Evolutionary conservation across 2,797 vertebrate genomes (phyloP).

Genomic region (Sparus aurata): DNA sequence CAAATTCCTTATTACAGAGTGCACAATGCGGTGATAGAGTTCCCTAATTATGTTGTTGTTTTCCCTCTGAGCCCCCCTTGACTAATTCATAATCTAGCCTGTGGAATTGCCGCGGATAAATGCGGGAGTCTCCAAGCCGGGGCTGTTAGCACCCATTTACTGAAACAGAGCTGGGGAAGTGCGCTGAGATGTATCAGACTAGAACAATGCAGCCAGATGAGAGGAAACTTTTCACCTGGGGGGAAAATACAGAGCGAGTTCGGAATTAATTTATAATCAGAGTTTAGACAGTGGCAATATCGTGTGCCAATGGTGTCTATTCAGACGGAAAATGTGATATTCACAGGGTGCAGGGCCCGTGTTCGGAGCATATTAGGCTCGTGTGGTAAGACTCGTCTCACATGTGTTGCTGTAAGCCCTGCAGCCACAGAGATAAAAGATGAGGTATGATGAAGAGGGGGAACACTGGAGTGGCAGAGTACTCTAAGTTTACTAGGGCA

Average conservation of each 20-base stretch:
- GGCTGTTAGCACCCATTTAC: slow-evolving; percentile 47
- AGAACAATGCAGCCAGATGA: slow-evolving; percentile 28
- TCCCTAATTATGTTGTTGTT: slow-evolving; percentile 76
- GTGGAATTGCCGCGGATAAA: slow-evolving; percentile 61
- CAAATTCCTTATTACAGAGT: slow-evolving; percentile 49
- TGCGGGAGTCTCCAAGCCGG: slow-evolving; percentile 46
- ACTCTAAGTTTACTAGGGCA: slow-evolving; percentile 22
- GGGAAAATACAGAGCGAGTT: slow-evolving; percentile 29
- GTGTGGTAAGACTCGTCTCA: slow-evolving; percentile 21
- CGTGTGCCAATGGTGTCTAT: slow-evolving; percentile 7
- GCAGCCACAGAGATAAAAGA: slow-evolving; percentile 34
- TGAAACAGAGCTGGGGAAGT: slow-evolving; percentile 44
- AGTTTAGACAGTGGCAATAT: slow-evolving; percentile 4
- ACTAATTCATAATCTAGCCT: slow-evolving; percentile 73
- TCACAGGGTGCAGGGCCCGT: background rate
- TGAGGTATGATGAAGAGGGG: slow-evolving; percentile 20
- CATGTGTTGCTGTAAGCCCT: slow-evolving; percentile 13
- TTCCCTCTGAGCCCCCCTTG: slow-evolving; percentile 58
- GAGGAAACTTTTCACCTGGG: slow-evolving; percentile 17
- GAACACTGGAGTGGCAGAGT: background rate
- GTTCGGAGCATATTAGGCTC: slow-evolving; percentile 14
- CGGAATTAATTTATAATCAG: slow-evolving; percentile 35
- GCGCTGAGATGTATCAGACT: slow-evolving; percentile 23
- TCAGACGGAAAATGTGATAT: slow-evolving; percentile 7
- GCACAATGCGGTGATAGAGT: slow-evolving; percentile 58